phyloP scores from a whole-genome alignment of 2,888 invertebrate genomes.

The Actias luna region DNA sequence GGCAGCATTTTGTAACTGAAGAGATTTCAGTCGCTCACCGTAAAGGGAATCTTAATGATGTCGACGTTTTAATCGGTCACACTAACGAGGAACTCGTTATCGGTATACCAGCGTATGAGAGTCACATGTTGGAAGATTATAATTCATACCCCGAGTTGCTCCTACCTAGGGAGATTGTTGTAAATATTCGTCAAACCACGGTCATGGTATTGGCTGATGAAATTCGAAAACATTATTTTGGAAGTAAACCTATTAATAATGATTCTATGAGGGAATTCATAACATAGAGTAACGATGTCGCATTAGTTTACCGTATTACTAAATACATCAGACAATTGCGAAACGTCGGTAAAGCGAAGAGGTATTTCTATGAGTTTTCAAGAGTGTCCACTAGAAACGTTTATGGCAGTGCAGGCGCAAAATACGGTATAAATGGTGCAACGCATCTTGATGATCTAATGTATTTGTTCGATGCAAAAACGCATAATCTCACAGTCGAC shows the following conservation, averaged over 20 bases:
- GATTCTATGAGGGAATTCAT: constrained; percentile 40
- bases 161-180: constrained; percentile 44
- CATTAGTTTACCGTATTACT: constrained; percentile 36
- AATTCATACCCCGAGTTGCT: constrained; percentile 44
- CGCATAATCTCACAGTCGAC: constrained; percentile 37
- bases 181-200: constrained; percentile 19
- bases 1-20: constrained; percentile 45
- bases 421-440: constrained; percentile 46
- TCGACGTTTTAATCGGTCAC: constrained; percentile 86
- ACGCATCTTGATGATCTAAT: constrained; percentile 56
- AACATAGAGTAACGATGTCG: constrained; percentile 31
- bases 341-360: constrained; percentile 21
- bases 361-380: constrained; percentile 46
- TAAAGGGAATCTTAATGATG: constrained; percentile 67
- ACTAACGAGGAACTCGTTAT: constrained; percentile 84
- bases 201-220: constrained; percentile 40
- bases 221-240: constrained; percentile 48
- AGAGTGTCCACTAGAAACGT: constrained; percentile 49
- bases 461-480: constrained; percentile 53
- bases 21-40: constrained; percentile 38
- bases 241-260: constrained; percentile 29
- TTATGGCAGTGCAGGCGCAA: constrained; percentile 35
- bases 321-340: constrained; percentile 24
- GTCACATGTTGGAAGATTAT: constrained; percentile 26
- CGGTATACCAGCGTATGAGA: neutral